phyloP scores from a whole-genome alignment of 1,140 invertebrate genomes.

The Halesus radiatus region DNA sequence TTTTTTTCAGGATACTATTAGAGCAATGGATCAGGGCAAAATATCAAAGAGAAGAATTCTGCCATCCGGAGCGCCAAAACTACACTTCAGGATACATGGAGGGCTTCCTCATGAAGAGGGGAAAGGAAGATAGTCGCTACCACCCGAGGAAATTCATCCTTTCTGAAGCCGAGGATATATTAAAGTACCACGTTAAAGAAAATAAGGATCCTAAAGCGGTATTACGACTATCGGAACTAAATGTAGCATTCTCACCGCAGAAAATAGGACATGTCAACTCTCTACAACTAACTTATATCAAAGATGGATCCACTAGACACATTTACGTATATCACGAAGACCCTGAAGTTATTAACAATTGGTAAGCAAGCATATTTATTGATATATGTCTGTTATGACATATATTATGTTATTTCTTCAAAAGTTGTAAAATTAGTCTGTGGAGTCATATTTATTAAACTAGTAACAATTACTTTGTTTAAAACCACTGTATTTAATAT shows the following conservation, averaged over 20 bases:
- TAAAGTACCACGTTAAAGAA: slow-evolving; percentile 90
- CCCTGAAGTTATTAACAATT: slow-evolving; percentile 87
- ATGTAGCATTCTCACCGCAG: slow-evolving; percentile 86
- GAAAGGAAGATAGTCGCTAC: slow-evolving; percentile 88
- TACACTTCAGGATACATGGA: slow-evolving; percentile 87
- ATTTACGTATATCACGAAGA: slow-evolving; percentile 91
- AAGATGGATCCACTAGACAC: slow-evolving; percentile 86
- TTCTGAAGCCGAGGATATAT: slow-evolving; percentile 82
- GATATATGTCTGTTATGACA: not conserved
- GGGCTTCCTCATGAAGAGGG: slow-evolving; percentile 90
- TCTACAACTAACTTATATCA: slow-evolving; percentile 87
- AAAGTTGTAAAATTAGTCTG: too few relatives aligned
- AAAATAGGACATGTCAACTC: slow-evolving; percentile 87
- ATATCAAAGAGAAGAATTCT: slow-evolving; percentile 91
- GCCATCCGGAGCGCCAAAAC: slow-evolving; percentile 79
- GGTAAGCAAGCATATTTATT: slow-evolving; percentile 66
- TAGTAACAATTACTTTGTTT: too few relatives aligned
- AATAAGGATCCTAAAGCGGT: slow-evolving; percentile 87
- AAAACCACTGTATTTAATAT: too few relatives aligned
- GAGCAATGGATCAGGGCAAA: slow-evolving; percentile 94
- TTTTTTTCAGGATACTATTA: slow-evolving; percentile 79
- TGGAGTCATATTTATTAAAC: too few relatives aligned
- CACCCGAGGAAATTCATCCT: slow-evolving; percentile 88
- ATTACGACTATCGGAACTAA: slow-evolving; percentile 85
- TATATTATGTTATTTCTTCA: too few relatives aligned